Base-by-base conservation (phyloP, 2,113 vertebrate genomes). In the Bambusicola thoracicus region DNA sequence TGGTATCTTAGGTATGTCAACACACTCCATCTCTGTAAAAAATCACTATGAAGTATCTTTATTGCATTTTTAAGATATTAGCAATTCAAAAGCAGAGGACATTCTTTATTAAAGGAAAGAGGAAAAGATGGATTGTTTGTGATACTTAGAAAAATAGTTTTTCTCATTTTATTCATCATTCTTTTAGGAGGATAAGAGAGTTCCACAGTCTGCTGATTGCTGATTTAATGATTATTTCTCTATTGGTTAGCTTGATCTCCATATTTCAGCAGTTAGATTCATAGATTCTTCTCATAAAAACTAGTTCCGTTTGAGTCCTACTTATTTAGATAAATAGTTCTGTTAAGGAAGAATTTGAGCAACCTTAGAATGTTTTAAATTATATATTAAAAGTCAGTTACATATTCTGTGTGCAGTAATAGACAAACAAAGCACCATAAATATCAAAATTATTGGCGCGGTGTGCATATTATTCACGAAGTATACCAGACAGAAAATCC, bases 391-490 rank as follows among this genome's bases (percentile, higher is more conserved):
- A 63, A 92, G 25, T 43, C 91, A 56, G 92, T 94, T 95, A 65
- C 3, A 15, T 84, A 55, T 58, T 94, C 49, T 85, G 19, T 63
- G 36, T 92, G 32, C 79, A 90, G 15, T 80, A 95, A 73, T 21
- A 80, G 24, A 41, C 3, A 73, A 86, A 58, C 94, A 90, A 97
- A 68, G 91, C 88, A 90, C 82, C 27, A 81, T 48, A 83, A 79
- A 92, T 48, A 86, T 22, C 73, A 86, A 51, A 20, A 36, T 40
- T 80, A 77, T 67, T 87, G 1, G 51, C 58, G 6, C 53, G 53
- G 85, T 96, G 38, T 55, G 61, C 9, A 32, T 90, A 48, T 75
- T 87, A 46, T 79, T 97, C 14, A 61, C 41, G 44, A 88, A 49
- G 20, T 58, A 27, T 30, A 25, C 3, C 17, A 76, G 32, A 55